Conservation (phyloP, 2,888 invertebrate species). For the Diarsia brunnea region DNA sequence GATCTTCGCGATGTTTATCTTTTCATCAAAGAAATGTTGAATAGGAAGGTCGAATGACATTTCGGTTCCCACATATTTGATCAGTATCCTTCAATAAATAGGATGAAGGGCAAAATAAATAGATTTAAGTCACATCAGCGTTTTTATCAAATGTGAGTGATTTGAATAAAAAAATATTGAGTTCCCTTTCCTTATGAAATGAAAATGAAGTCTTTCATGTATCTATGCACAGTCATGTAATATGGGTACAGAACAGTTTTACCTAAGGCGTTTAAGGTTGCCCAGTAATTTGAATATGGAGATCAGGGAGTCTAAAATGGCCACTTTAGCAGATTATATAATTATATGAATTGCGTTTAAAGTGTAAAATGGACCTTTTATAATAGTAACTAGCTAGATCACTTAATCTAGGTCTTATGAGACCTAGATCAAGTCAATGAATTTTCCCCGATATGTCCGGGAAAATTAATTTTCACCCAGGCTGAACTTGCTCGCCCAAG, state of each 20-base stretch:
- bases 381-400: too few species aligned
- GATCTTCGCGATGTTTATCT: neutral
- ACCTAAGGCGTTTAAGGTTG: too few species aligned
- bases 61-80: constrained; percentile 3
- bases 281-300: too few species aligned
- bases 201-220: neutral
- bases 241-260: too few species aligned
- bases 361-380: too few species aligned
- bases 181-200: neutral
- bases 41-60: neutral
- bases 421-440: too few species aligned
- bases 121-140: neutral
- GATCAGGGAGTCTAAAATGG: too few species aligned
- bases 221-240: too few species aligned
- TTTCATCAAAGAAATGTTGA: constrained; percentile 8
- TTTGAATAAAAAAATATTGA: neutral
- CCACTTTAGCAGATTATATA: too few species aligned
- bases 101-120: neutral
- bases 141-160: neutral
- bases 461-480: neutral
- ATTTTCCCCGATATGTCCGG: too few species aligned
- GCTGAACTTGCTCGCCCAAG: neutral
- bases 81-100: constrained; percentile 13
- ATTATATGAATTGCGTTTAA: too few species aligned
- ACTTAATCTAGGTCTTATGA: too few species aligned